A percentile compares a stretch with the other conserved stretches of the same genome.
Conservation (phyloP, 2,888 invertebrate species). For the Drosophila limbata region DNA sequence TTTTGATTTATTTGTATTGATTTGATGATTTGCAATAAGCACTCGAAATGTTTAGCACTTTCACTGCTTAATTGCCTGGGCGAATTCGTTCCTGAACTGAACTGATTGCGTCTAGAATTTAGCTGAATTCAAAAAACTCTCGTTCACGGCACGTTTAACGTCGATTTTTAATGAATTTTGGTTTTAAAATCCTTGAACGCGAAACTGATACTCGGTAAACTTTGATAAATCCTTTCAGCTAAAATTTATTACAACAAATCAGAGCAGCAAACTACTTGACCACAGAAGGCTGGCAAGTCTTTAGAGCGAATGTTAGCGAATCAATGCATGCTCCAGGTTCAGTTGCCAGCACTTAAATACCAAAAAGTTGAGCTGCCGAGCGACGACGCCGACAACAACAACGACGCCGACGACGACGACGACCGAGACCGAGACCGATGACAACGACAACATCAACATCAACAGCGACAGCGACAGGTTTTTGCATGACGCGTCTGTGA, state of each 20-base stretch:
- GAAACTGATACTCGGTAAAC: constrained; percentile 52
- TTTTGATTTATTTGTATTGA: constrained; percentile 28
- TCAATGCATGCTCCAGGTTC: constrained; percentile 89
- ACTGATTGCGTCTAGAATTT: constrained; percentile 81
- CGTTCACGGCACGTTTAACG: constrained; percentile 51
- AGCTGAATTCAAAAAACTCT: constrained; percentile 69
- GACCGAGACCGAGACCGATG: constrained; percentile 58
- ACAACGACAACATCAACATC: constrained; percentile 22
- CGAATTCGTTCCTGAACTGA: constrained; percentile 61
- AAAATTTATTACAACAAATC: constrained; percentile 84
- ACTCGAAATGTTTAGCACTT: constrained; percentile 81
- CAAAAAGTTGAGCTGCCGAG: constrained; percentile 58
- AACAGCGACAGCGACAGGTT: constrained; percentile 65
- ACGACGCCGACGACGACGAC: constrained; percentile 36
- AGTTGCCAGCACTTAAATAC: constrained; percentile 89
- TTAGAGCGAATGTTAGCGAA: constrained; percentile 89
- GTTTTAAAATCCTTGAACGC: constrained; percentile 55
- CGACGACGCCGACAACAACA: constrained; percentile 24
- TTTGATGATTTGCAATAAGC: constrained; percentile 71
- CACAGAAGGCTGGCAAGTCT: constrained; percentile 86
- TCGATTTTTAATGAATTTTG: background rate
- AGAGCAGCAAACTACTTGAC: constrained; percentile 82
- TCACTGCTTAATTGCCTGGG: constrained; percentile 81
- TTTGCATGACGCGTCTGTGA: constrained; percentile 81
- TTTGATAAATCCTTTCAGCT: constrained; percentile 76